Evolutionary conservation across 2,797 vertebrate genomes (phyloP).

Genomic region (Pangasius krempfi): DNA sequence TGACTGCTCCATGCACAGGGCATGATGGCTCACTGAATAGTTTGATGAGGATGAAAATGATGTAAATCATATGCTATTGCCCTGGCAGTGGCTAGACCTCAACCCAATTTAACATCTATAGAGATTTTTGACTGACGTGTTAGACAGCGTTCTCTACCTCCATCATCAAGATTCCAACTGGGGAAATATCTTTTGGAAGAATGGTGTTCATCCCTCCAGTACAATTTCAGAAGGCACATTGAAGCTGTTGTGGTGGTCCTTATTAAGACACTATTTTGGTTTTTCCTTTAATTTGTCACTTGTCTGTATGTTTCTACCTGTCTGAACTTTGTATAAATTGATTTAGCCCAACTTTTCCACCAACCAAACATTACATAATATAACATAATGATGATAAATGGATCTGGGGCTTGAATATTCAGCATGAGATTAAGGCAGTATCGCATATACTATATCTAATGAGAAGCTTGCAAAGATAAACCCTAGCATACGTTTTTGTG

Average conservation of each 20-base stretch:
- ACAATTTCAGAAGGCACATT: neutral
- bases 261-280: neutral
- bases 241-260: neutral
- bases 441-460: neutral
- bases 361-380: neutral
- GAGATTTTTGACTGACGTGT: neutral
- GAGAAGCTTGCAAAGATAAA: neutral
- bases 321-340: neutral
- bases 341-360: neutral
- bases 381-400: neutral
- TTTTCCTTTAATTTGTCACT: neutral
- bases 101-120: neutral
- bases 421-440: neutral
- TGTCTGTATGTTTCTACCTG: neutral
- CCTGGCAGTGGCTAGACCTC: neutral
- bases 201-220: neutral
- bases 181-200: neutral
- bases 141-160: neutral
- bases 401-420: neutral
- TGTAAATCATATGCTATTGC: neutral
- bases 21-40: neutral
- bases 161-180: neutral
- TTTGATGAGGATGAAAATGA: neutral
- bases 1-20: neutral
- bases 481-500: neutral